phyloP scores from a whole-genome alignment of 2,113 vertebrate genomes.

The Mesembrinibis cayennensis region DNA sequence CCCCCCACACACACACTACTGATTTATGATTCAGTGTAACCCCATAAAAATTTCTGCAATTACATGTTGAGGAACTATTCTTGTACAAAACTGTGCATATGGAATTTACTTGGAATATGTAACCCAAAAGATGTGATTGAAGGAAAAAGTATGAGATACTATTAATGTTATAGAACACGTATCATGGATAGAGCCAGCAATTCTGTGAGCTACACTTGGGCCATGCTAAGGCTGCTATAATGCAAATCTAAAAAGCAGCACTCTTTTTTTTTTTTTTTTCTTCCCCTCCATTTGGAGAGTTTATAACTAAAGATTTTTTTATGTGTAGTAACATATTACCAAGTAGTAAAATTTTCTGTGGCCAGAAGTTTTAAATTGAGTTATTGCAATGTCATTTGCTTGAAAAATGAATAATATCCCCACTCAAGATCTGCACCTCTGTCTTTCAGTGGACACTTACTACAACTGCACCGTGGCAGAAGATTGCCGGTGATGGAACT shows the following conservation, averaged over 20 bases:
- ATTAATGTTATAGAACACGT: rapidly evolving
- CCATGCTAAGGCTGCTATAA: not conserved
- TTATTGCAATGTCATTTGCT: not conserved
- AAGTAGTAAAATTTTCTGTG: not conserved
- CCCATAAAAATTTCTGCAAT: not conserved
- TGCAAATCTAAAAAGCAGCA: not conserved
- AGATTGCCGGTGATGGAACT: not conserved
- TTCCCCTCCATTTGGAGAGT: not conserved
- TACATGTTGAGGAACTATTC: rapidly evolving
- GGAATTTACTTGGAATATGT: not conserved
- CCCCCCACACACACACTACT: too few species aligned
- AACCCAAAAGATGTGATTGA: not conserved
- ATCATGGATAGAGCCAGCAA: not conserved
- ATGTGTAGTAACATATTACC: not conserved
- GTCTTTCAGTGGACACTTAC: not conserved
- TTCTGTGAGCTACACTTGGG: not conserved
- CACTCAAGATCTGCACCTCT: not conserved
- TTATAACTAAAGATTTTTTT: not conserved
- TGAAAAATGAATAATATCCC: slow-evolving; percentile 25
- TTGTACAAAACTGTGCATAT: not conserved
- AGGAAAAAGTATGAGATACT: not conserved
- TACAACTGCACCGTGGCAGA: not conserved
- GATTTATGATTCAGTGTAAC: not conserved
- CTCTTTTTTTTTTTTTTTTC: not conserved
- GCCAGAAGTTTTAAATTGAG: not conserved